These are phyloP conservation scores for Scotopteryx bipunctaria DNA, from an alignment of 2,888 invertebrate genomes.

Conservation along the genomic window DNA sequence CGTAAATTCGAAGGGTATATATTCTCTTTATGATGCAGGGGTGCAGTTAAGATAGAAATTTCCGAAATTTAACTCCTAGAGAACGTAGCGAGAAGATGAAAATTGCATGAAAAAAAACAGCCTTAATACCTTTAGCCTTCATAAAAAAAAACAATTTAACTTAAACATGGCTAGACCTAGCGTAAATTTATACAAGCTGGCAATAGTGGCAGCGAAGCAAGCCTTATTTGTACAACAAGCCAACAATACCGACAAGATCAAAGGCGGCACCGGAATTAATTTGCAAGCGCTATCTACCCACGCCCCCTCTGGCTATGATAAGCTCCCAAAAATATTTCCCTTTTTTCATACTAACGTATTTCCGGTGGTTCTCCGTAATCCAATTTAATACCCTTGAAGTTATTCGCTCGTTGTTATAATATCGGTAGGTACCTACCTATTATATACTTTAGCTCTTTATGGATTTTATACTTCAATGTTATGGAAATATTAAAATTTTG, in stretches of 20 bases:
- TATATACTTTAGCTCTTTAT: not conserved
- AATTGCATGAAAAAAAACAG: too few species aligned
- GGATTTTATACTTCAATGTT: too few species aligned
- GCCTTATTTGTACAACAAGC: slow-evolving; percentile 69
- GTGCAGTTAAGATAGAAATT: too few species aligned
- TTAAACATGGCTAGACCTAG: slow-evolving; percentile 8
- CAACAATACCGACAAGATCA: slow-evolving; percentile 73
- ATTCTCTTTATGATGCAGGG: too few species aligned
- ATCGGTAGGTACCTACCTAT: not conserved
- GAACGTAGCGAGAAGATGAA: too few species aligned
- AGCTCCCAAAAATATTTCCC: slow-evolving; percentile 56
- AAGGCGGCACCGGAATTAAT: slow-evolving; percentile 74
- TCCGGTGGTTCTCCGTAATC: slow-evolving; percentile 37
- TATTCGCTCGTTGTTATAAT: slow-evolving; percentile 20
- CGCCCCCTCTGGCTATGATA: slow-evolving; percentile 50
- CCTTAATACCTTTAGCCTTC: too few species aligned
- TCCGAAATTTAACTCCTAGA: too few species aligned
- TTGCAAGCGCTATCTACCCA: slow-evolving; percentile 66
- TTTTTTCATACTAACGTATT: slow-evolving; percentile 48
- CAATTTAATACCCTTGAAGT: slow-evolving; percentile 36
- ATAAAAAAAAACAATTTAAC: not conserved
- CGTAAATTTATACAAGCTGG: slow-evolving; percentile 13
- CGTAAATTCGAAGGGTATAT: too few species aligned
- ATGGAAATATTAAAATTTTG: too few species aligned
- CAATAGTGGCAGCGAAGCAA: slow-evolving; percentile 35